phyloP scores from a whole-genome alignment of 2,797 vertebrate genomes.

The Amblyopsis hoosieri region DNA sequence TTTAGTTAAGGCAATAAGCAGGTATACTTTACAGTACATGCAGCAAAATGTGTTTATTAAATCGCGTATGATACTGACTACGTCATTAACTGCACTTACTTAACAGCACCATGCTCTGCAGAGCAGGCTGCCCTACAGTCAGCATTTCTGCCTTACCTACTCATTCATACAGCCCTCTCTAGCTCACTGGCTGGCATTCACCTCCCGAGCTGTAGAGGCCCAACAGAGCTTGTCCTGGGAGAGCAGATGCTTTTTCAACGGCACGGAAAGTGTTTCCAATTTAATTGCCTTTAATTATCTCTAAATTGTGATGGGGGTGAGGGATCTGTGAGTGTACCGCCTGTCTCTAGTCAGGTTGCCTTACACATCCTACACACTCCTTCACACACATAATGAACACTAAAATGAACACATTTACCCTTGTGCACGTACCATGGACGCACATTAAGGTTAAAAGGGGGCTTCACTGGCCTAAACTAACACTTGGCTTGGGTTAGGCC shows the following conservation, averaged over 20 bases:
- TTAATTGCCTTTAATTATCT: conserved; percentile 70
- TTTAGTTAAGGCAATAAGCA: no score
- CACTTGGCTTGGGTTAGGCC: conserved; percentile 3
- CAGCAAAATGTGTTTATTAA: no score
- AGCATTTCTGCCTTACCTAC: conserved; percentile 36
- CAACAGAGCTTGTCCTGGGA: conserved; percentile 48
- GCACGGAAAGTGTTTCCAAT: conserved; percentile 52
- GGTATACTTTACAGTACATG: no score
- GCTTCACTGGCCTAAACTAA: neutral
- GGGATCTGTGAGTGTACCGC: conserved; percentile 19
- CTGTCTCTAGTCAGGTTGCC: conserved; percentile 3
- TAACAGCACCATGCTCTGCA: conserved; percentile 30
- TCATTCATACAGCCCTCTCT: conserved; percentile 47
- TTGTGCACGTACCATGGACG: neutral
- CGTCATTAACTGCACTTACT: conserved; percentile 20
- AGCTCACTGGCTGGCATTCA: conserved; percentile 14
- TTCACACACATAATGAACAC: neutral
- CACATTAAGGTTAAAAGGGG: neutral
- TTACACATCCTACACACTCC: neutral
- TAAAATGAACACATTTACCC: neutral
- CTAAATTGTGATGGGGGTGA: conserved; percentile 47
- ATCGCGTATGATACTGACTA: conserved; percentile 3
- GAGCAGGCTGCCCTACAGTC: conserved; percentile 32
- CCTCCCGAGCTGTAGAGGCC: conserved; percentile 14
- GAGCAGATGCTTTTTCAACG: conserved; percentile 30